A percentile compares a stretch with the other conserved stretches of the same genome.
phyloP scores from a whole-genome alignment of 2,888 invertebrate genomes.

The Cheilosia vernalis region DNA sequence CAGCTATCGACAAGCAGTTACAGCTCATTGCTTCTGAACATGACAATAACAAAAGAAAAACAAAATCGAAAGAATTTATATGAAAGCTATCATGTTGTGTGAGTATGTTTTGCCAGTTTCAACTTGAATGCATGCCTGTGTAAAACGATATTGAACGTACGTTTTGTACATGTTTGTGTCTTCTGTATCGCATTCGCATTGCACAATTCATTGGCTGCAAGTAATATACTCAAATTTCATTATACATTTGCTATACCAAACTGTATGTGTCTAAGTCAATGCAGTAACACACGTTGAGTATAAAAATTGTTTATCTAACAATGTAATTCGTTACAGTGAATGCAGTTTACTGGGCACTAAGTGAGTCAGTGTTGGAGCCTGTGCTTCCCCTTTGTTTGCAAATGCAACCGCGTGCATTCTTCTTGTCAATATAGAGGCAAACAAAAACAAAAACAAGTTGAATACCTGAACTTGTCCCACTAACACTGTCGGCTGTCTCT shows the following conservation, averaged over 20 bases:
- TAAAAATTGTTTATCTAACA: constrained; percentile 48
- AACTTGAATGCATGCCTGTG: constrained; percentile 5
- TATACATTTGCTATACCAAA: not conserved
- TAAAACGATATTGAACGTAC: constrained; percentile 13
- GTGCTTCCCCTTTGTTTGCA: constrained; percentile 6
- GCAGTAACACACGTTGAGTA: not conserved
- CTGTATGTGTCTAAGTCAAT: not conserved
- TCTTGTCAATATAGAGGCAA: constrained; percentile 16
- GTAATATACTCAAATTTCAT: constrained; percentile 39
- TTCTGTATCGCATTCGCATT: constrained; percentile 15
- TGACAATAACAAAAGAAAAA: not conserved
- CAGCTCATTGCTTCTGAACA: constrained; percentile 1
- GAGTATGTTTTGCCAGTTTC: not conserved
- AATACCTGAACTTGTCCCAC: constrained; percentile 68
- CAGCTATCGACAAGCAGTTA: not conserved
- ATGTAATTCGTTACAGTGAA: constrained; percentile 20
- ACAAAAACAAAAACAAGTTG: constrained; percentile 28
- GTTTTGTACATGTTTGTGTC: not conserved
- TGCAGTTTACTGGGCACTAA: constrained; percentile 10
- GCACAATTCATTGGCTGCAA: constrained; percentile 15
- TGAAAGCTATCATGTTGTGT: not conserved
- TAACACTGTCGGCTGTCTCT: constrained; percentile 49
- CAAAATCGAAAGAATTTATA: not conserved
- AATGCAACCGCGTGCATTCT: constrained; percentile 31
- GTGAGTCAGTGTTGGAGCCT: constrained; percentile 26